Evolutionary conservation across 2,113 vertebrate genomes (phyloP).

Genomic region (Casuarius casuarius): DNA sequence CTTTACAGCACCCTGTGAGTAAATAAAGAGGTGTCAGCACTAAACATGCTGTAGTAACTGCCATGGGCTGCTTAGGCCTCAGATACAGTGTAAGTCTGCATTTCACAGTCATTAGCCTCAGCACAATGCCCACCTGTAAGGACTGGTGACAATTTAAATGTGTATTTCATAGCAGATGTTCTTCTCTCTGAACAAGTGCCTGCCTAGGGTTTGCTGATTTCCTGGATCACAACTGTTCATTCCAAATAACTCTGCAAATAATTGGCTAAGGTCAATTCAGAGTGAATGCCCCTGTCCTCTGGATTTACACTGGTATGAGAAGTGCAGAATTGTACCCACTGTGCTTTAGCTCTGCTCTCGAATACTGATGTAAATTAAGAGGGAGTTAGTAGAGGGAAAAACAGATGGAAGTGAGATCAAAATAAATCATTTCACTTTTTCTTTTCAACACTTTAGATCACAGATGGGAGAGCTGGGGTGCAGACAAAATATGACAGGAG

Average conservation of each 20-base stretch:
- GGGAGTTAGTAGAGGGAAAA: not conserved
- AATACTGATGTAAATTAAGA: not conserved
- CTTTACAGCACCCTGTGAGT: not conserved
- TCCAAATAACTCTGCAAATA: constrained; percentile 17
- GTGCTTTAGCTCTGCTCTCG: not conserved
- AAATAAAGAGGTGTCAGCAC: not conserved
- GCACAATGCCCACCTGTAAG: constrained; percentile 47
- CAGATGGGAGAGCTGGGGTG: constrained; percentile 38
- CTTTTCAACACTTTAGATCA: constrained; percentile 27
- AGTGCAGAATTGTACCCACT: not conserved
- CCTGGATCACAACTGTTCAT: constrained; percentile 33
- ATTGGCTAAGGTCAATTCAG: not conserved
- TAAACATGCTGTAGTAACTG: not conserved
- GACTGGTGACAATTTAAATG: not conserved
- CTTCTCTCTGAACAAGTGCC: constrained; percentile 32
- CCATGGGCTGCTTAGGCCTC: not conserved
- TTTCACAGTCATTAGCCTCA: constrained; percentile 23
- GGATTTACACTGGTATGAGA: not conserved
- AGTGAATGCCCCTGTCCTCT: not conserved
- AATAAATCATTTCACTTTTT: constrained; percentile 58
- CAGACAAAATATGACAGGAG: constrained; percentile 52
- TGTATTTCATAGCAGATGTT: constrained; percentile 50
- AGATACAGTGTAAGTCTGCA: not conserved
- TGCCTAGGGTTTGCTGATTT: not conserved
- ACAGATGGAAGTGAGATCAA: constrained; percentile 46